phyloP scores from a whole-genome alignment of 2,113 vertebrate species.

The Motacilla tschutschensis region DNA sequence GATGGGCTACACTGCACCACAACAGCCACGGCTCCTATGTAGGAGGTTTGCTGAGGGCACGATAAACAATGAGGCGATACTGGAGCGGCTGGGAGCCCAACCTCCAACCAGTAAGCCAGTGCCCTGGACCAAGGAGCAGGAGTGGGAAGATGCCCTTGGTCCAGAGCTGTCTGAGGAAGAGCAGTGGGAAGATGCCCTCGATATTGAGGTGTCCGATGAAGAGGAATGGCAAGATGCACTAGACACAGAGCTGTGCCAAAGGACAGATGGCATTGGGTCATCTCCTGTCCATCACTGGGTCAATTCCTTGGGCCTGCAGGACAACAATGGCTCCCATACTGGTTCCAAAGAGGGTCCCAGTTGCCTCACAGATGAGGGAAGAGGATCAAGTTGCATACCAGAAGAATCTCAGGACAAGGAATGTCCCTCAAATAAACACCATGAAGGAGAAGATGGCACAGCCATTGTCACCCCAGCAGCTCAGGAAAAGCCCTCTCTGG shows the following conservation, averaged over 20 bases:
- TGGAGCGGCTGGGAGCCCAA: background rate
- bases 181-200: background rate
- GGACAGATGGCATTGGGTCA: background rate
- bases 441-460: background rate
- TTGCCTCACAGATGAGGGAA: background rate
- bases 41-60: background rate
- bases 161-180: background rate
- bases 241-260: background rate
- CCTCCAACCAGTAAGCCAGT: background rate
- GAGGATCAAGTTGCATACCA: accelerated
- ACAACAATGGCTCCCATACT: background rate
- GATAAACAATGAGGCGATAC: background rate
- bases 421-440: too few species aligned
- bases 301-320: background rate
- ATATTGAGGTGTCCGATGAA: background rate
- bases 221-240: background rate
- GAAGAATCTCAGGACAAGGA: background rate
- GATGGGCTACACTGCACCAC: accelerated
- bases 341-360: background rate
- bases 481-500: background rate
- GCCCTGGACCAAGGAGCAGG: background rate
- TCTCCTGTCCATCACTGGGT: background rate
- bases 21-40: too few species aligned
- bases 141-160: background rate
- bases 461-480: background rate